Conservation (phyloP, 2,888 invertebrate species). For the Ochropacha duplaris region DNA sequence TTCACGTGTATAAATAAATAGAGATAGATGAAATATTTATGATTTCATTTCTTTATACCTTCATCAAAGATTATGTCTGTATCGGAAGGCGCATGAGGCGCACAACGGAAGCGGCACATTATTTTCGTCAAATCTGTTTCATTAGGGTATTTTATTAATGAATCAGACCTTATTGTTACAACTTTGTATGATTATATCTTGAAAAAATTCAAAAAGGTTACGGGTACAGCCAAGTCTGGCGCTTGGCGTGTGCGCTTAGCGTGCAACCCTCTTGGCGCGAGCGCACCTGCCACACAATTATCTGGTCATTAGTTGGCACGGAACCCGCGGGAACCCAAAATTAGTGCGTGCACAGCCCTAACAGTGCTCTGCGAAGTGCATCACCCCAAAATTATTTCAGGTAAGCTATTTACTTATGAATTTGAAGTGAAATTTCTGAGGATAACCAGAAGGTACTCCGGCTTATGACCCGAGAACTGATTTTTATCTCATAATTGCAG, state of each 20-base stretch:
- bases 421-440: background rate
- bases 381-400: constrained; percentile 7
- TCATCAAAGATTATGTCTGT: background rate
- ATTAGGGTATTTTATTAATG: constrained; percentile 27
- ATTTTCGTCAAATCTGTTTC: constrained; percentile 45
- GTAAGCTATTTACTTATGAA: constrained; percentile 11
- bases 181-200: constrained; percentile 6
- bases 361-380: constrained; percentile 10
- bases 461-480: constrained; percentile 51
- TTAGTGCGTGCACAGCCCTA: constrained; percentile 46
- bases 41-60: no score
- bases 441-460: constrained; percentile 16
- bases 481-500: constrained; percentile 76
- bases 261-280: constrained; percentile 53
- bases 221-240: constrained; percentile 21
- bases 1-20: background rate
- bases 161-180: constrained; percentile 6
- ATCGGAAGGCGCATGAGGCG: constrained; percentile 26
- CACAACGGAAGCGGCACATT: constrained; percentile 39
- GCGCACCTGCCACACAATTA: constrained; percentile 74
- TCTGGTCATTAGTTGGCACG: constrained; percentile 66
- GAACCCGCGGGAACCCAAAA: constrained; percentile 52
- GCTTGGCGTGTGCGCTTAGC: constrained; percentile 72
- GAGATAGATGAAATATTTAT: no score
- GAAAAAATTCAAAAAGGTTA: constrained; percentile 2